These are phyloP conservation scores for Illadopsis cleaveri DNA, from an alignment of 2,113 vertebrate genomes.

Conservation along the genomic window DNA sequence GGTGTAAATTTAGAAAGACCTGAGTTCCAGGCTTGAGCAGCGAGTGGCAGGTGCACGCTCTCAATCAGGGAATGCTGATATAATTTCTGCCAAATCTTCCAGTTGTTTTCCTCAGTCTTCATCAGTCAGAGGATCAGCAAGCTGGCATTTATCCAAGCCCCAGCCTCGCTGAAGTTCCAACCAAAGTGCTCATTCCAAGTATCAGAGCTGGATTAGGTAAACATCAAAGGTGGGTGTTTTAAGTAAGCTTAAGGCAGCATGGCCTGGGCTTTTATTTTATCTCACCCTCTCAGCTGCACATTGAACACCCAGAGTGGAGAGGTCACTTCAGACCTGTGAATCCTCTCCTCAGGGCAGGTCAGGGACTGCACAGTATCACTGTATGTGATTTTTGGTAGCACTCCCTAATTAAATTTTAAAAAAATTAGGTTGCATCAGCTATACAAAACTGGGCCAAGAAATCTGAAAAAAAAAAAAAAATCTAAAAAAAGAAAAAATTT, in stretches of 20 bases:
- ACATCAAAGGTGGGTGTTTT: background rate
- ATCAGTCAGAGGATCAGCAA: conserved; percentile 15
- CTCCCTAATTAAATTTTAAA: background rate
- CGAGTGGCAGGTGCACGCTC: conserved; percentile 36
- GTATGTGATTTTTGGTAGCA: background rate
- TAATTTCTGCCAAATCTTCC: conserved; percentile 41
- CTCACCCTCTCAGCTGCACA: background rate
- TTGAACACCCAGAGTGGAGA: background rate
- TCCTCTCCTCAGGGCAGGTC: background rate
- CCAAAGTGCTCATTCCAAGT: background rate
- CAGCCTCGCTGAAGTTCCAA: background rate
- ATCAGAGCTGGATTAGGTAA: background rate
- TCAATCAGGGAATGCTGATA: background rate
- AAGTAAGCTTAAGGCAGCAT: background rate
- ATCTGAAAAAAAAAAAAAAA: background rate
- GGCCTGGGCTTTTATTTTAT: background rate
- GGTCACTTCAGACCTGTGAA: background rate
- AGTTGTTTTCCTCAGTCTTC: conserved; percentile 40
- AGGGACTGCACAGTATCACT: background rate
- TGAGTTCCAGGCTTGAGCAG: background rate
- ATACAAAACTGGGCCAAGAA: background rate
- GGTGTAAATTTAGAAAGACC: conserved; percentile 36
- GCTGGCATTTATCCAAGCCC: conserved; percentile 9
- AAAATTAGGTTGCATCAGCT: background rate
- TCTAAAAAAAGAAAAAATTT: background rate